These are phyloP conservation scores for Poecile atricapillus DNA, from an alignment of 2,113 vertebrate species.

Conservation along the genomic window DNA sequence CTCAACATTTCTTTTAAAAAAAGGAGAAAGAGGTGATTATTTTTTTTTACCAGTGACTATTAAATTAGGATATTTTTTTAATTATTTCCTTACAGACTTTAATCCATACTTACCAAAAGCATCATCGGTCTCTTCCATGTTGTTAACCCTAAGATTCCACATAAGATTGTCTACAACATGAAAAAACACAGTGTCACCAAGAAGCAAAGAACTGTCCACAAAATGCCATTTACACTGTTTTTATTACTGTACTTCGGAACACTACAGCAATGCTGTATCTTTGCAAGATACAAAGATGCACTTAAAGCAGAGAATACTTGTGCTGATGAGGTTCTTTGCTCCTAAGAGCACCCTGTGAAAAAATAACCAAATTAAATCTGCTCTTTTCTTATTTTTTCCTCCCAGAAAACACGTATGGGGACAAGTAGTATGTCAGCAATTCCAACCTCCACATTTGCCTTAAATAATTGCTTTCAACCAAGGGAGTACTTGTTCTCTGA, in stretches of 20 bases:
- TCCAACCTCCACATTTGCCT: neutral
- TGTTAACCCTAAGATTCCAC: constrained; percentile 82
- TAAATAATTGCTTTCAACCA: neutral
- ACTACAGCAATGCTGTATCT: neutral
- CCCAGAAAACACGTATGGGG: rapidly evolving
- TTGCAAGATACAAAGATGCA: neutral
- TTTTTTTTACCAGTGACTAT: neutral
- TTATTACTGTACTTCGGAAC: neutral
- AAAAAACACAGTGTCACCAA: neutral
- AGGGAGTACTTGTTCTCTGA: neutral
- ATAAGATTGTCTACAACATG: constrained; percentile 82
- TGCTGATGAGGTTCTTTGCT: neutral
- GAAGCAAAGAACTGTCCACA: neutral
- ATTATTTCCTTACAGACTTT: neutral
- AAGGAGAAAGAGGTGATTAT: neutral
- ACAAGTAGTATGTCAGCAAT: neutral
- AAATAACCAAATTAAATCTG: neutral
- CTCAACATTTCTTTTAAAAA: neutral
- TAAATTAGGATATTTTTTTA: neutral
- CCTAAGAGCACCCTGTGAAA: neutral
- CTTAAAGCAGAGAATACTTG: neutral
- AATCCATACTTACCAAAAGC: constrained; percentile 78
- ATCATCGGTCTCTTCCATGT: constrained; percentile 82
- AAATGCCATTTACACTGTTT: neutral
- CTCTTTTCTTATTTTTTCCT: neutral